Evolutionary conservation across 2,797 vertebrate genomes (phyloP).

Genomic region (Leptatherina wallacei): DNA sequence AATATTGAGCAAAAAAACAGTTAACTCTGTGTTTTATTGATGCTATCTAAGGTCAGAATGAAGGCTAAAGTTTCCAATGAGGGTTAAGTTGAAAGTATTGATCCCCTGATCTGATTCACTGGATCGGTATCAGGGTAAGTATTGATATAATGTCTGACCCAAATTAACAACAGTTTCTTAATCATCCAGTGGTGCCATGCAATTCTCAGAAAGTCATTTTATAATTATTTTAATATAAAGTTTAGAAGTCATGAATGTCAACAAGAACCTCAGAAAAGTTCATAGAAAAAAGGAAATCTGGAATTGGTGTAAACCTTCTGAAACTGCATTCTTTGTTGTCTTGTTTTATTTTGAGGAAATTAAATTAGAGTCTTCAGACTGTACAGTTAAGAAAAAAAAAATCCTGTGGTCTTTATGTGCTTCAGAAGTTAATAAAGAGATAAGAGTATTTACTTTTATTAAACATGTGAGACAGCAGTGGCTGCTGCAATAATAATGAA

Average conservation of each 20-base stretch:
- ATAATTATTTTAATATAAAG: background rate
- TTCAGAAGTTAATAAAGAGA: conserved; percentile 50
- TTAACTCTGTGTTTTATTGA: conserved; percentile 6
- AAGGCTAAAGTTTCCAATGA: conserved; percentile 16
- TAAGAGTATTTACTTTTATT: conserved; percentile 55
- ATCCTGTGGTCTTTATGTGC: conserved; percentile 27
- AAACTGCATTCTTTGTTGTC: background rate
- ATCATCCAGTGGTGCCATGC: background rate
- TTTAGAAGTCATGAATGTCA: background rate
- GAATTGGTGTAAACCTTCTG: background rate
- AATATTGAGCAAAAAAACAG: background rate
- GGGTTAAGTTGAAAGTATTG: conserved; percentile 32
- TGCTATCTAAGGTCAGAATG: conserved; percentile 22
- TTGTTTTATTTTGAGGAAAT: conserved; percentile 13
- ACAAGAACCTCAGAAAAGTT: too few species aligned
- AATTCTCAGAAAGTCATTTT: background rate
- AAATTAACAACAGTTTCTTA: conserved; percentile 1
- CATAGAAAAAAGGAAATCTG: background rate
- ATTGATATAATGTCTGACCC: conserved; percentile 37
- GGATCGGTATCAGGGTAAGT: conserved; percentile 27
- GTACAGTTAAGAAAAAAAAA: conserved; percentile 12
- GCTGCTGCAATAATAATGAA: conserved; percentile 48
- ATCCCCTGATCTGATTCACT: conserved; percentile 27
- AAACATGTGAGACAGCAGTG: conserved; percentile 28
- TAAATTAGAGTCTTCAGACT: conserved; percentile 6